These are phyloP conservation scores for Orchesella cincta DNA, from an alignment of 1,140 invertebrate species.

Conservation along the genomic window DNA sequence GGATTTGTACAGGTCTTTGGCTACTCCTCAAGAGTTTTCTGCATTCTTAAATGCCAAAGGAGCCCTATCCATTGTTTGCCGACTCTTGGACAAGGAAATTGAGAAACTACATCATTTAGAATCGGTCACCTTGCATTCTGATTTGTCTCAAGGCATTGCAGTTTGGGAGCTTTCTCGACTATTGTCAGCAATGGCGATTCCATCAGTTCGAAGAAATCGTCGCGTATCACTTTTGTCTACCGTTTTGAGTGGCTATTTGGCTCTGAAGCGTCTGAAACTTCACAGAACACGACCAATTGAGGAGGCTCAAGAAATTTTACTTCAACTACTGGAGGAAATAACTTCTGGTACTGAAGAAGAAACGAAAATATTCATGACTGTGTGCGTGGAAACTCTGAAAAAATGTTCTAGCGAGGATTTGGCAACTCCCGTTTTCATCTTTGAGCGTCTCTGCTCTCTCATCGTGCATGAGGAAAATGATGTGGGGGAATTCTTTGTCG, in stretches of 20 bases:
- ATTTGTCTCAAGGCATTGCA: slow-evolving; percentile 78
- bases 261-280: slow-evolving; percentile 84
- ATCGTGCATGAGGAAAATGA: slow-evolving; percentile 98
- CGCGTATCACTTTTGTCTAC: slow-evolving; percentile 71
- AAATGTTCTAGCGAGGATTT: slow-evolving; percentile 91
- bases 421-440: slow-evolving; percentile 94
- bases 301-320: slow-evolving; percentile 92
- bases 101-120: slow-evolving; percentile 80
- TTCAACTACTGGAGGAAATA: slow-evolving; percentile 94
- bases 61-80: slow-evolving; percentile 78
- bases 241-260: slow-evolving; percentile 90
- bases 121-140: slow-evolving; percentile 87
- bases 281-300: slow-evolving; percentile 93
- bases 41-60: slow-evolving; percentile 87
- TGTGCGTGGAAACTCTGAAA: slow-evolving; percentile 93
- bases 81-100: slow-evolving; percentile 84
- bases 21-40: slow-evolving; percentile 83
- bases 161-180: slow-evolving; percentile 48
- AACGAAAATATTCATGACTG: slow-evolving; percentile 94
- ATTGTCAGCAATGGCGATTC: slow-evolving; percentile 65
- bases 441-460: slow-evolving; percentile 94
- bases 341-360: slow-evolving; percentile 94
- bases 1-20: slow-evolving; percentile 78
- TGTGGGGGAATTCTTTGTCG: slow-evolving; percentile 93
- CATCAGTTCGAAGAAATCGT: slow-evolving; percentile 67